Conservation (phyloP, 2,113 vertebrate species). For the Vicugna pacos region DNA sequence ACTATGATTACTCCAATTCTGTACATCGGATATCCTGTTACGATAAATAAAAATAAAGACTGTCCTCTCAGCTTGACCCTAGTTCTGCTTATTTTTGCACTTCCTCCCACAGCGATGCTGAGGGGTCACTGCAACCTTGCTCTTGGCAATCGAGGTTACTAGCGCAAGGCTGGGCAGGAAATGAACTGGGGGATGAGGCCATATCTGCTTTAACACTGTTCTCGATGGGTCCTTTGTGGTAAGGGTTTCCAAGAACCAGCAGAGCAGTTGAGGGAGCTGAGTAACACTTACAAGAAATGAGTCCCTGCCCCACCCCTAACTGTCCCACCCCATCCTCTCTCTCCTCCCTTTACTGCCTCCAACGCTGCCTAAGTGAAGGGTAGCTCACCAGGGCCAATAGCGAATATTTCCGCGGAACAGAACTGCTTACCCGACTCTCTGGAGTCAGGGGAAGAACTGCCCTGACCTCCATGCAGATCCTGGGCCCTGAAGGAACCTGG, state of each 20-base stretch:
- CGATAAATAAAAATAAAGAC: constrained; percentile 68
- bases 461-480: background rate
- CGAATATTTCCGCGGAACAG: background rate
- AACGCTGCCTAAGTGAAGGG: background rate
- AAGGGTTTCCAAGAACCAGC: constrained; percentile 86
- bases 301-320: background rate
- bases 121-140: constrained; percentile 71
- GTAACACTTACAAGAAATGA: constrained; percentile 82
- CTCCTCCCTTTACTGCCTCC: constrained; percentile 44
- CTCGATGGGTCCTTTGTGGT: constrained; percentile 76
- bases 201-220: constrained; percentile 56
- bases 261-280: constrained; percentile 81
- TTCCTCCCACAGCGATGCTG: constrained; percentile 54
- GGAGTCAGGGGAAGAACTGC: background rate
- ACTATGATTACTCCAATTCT: constrained; percentile 22
- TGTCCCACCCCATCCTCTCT: background rate
- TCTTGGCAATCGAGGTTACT: constrained; percentile 79
- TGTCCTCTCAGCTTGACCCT: constrained; percentile 16
- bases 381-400: background rate
- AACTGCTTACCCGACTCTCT: background rate
- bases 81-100: constrained; percentile 76
- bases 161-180: constrained; percentile 79
- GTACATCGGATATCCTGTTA: constrained; percentile 31
- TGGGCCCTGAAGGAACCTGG: background rate
- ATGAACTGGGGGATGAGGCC: constrained; percentile 66